Evolutionary conservation across 2,888 invertebrate genomes (phyloP).

Genomic region (Drosophila cracens): DNA sequence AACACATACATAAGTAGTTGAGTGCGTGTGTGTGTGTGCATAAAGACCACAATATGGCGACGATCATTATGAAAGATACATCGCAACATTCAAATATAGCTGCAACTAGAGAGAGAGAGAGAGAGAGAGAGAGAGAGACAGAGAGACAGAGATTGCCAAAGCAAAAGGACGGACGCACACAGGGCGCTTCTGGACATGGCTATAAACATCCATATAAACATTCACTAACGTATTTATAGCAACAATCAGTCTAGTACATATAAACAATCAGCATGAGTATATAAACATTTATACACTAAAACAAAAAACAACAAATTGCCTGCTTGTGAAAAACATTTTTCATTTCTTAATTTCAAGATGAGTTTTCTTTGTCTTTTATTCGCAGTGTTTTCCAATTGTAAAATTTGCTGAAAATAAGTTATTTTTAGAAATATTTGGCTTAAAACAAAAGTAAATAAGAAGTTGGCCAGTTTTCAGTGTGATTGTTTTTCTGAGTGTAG

Average conservation of each 20-base stretch:
- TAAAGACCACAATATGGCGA: constrained; percentile 51
- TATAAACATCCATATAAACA: constrained; percentile 39
- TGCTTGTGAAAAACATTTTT: not conserved
- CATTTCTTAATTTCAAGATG: not conserved
- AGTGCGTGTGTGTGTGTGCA: constrained; percentile 12
- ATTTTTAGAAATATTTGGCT: not conserved
- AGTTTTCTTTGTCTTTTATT: not conserved
- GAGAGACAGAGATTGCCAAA: not conserved
- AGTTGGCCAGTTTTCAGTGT: not conserved
- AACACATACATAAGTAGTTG: not conserved
- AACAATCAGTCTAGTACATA: not conserved
- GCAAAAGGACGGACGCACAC: not conserved
- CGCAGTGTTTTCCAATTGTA: not conserved
- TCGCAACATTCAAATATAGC: constrained; percentile 24
- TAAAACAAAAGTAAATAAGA: not conserved
- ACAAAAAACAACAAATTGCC: no score
- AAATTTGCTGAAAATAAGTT: not conserved
- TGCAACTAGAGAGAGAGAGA: constrained; percentile 1
- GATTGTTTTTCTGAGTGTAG: not conserved
- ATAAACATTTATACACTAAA: not conserved
- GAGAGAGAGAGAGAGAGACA: not conserved
- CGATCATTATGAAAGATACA: constrained; percentile 51
- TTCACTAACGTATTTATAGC: constrained; percentile 1
- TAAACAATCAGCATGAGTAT: constrained; percentile 1
- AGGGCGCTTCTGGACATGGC: constrained; percentile 8